Conservation (phyloP, 2,113 vertebrate species). For the Gallinago paraguaiae region DNA sequence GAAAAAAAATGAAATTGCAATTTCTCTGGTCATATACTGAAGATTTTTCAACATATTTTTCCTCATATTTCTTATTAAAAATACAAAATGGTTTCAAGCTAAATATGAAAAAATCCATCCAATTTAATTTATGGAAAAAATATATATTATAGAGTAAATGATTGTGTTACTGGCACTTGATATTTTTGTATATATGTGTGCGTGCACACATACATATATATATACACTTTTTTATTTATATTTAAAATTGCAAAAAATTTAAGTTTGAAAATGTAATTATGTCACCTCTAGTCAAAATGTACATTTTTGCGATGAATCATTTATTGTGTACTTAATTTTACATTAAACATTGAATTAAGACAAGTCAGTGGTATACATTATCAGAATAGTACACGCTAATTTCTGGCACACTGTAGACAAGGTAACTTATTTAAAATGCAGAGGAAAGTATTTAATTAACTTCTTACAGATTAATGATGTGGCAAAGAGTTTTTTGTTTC, state of each 20-base stretch:
- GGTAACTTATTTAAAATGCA: conserved; percentile 55
- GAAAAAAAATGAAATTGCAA: not conserved
- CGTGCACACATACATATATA: accelerated
- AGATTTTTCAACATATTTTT: not conserved
- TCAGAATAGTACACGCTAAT: conserved; percentile 31
- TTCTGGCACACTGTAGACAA: not conserved
- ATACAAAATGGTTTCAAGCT: not conserved
- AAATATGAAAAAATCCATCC: not conserved
- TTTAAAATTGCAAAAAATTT: not conserved
- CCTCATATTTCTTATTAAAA: not conserved
- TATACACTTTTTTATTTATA: not conserved
- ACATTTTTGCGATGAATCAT: not conserved
- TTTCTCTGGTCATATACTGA: not conserved
- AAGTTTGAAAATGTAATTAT: not conserved
- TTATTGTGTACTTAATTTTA: conserved; percentile 9
- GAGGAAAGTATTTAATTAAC: conserved; percentile 66
- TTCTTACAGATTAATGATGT: conserved; percentile 70
- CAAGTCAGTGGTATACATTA: conserved; percentile 5
- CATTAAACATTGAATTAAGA: conserved; percentile 35
- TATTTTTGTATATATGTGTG: not conserved
- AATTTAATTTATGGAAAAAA: not conserved
- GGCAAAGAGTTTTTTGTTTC: conserved; percentile 67
- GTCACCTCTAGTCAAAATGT: not conserved
- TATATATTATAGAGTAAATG: not conserved
- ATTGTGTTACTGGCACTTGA: not conserved